phyloP scores from a whole-genome alignment of 2,888 invertebrate species.

The Cataglyphis livida region DNA sequence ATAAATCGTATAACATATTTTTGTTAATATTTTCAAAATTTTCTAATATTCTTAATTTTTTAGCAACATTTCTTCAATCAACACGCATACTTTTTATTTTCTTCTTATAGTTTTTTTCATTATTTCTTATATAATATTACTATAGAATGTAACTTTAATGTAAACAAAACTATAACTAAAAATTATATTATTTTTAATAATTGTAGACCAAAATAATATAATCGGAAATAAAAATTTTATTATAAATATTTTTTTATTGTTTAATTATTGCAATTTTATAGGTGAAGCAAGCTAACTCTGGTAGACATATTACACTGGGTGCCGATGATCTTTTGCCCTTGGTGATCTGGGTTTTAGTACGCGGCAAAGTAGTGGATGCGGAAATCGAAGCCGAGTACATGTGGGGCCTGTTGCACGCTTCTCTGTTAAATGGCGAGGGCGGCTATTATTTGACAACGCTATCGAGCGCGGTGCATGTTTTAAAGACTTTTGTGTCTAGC shows the following conservation, averaged over 20 bases:
- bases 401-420: constrained; percentile 97
- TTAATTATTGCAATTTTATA: constrained; percentile 77
- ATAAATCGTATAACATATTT: not conserved
- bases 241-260: not conserved
- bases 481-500: constrained; percentile 89
- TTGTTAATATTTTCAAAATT: not conserved
- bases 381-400: constrained; percentile 98
- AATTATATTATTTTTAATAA: too few species aligned
- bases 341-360: constrained; percentile 96
- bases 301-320: constrained; percentile 88
- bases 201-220: not conserved
- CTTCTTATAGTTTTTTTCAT: not conserved
- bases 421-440: constrained; percentile 95
- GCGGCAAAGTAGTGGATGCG: constrained; percentile 95
- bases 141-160: too few species aligned
- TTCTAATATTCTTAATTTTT: not conserved
- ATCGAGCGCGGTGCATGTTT: constrained; percentile 96
- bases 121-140: too few species aligned
- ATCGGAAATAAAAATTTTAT: not conserved
- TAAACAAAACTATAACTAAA: too few species aligned
- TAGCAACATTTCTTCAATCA: not conserved
- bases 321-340: constrained; percentile 97
- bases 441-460: constrained; percentile 98
- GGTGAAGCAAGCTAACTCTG: constrained; percentile 90
- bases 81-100: not conserved